Base-by-base conservation (phyloP, 2,888 invertebrate genomes). In the Linnaemya vulpina region DNA sequence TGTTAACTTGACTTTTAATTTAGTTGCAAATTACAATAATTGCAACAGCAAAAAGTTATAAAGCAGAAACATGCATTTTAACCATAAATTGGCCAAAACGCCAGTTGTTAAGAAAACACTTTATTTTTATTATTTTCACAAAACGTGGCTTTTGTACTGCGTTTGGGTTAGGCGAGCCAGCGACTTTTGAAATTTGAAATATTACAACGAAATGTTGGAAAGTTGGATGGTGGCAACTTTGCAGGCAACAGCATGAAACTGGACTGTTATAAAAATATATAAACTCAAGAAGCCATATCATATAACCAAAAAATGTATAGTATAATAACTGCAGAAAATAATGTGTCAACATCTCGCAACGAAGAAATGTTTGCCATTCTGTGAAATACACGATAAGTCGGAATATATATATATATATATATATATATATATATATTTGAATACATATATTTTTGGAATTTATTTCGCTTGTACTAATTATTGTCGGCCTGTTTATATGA, bases 1-100 rank as follows among this genome's bases (percentile, higher is more conserved):
- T 35, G 53, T 75, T 62, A 43, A 43, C 30, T 35, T 40, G 43
- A 46, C 55, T 70, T 75, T 38, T 13, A 53, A 70, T 55, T 55
- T 43, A 35, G 43, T 75, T 62, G 30, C 30, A 20, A 62, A 67
- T 20, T 30, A 58, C 15, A 40, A 55, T 9, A 73, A 73, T 7
- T 25, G 17, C 10, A 46, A 25, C 4, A 58, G n/a, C n/a, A 65
- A 30, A 80, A 70, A 51, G n/a, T 40, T 68, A 20, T 40, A 49
- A 77, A 77, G 58, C n/a, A 15, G 65, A 65, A 65, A 65, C 82
- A 77, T 83, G 82, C 71, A 83, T 60, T 71, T 83, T 58, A 65
- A 20, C 63, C 71, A 77, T 82, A 82, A 82, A 82, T 76, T 82
- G 82, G 76, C 65, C 71, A 71, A 77, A 83, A 71, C 51, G 82